A percentile compares a stretch with the other conserved stretches of the same genome.
Conservation (phyloP, 2,888 invertebrate species). For the Lamellibrachia satsuma region DNA sequence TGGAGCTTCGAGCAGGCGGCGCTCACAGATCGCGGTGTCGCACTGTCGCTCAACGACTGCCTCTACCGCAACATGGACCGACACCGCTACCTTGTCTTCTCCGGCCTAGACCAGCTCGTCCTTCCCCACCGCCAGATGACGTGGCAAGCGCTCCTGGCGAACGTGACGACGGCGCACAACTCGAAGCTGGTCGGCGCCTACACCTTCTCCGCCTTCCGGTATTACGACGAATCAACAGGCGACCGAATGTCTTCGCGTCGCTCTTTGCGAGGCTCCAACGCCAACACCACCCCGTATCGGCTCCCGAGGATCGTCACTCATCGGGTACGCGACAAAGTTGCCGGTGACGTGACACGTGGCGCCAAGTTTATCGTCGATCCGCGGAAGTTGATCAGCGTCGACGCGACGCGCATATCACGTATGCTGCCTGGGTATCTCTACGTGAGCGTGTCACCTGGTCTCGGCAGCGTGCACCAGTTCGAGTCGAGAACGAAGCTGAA, state of each 20-base stretch:
- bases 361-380: not conserved
- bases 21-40: not conserved
- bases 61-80: not conserved
- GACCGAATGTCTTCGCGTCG: not conserved
- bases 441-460: not conserved
- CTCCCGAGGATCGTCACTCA: not conserved
- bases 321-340: not conserved
- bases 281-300: not conserved
- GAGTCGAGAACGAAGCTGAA: not conserved
- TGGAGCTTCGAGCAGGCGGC: not conserved
- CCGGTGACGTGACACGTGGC: not conserved
- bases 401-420: not conserved
- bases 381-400: not conserved
- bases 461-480: not conserved
- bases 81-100: not conserved
- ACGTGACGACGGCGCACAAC: not conserved
- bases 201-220: not conserved
- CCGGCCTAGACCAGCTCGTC: not conserved
- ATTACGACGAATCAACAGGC: not conserved
- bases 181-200: not conserved
- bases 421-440: not conserved
- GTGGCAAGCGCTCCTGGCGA: slow-evolving; percentile 17
- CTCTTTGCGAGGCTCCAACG: not conserved
- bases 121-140: not conserved
- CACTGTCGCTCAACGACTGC: not conserved